phyloP scores from a whole-genome alignment of 2,113 vertebrate species.

The Plotosus lineatus region DNA sequence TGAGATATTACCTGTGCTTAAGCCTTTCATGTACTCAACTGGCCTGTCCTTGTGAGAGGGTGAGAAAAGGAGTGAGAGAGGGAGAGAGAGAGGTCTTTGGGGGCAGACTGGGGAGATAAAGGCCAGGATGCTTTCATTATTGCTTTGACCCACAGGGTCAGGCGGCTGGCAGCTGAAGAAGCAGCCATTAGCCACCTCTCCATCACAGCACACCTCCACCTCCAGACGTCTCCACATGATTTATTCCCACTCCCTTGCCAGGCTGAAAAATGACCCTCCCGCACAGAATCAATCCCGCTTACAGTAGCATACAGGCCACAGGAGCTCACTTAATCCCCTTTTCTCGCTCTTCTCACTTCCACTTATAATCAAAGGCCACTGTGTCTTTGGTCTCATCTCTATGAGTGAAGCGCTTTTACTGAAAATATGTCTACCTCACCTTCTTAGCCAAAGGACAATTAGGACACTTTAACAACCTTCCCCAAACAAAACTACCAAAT shows the following conservation, averaged over 20 bases:
- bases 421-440: neutral
- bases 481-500: neutral
- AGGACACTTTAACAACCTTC: too few species aligned
- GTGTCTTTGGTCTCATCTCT: conserved; percentile 27
- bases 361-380: conserved; percentile 30
- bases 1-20: conserved; percentile 47
- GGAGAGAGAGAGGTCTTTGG: conserved; percentile 31
- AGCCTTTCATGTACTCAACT: conserved; percentile 24
- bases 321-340: conserved; percentile 15
- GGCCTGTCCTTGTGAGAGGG: conserved; percentile 26
- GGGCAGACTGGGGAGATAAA: conserved; percentile 49
- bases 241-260: conserved; percentile 43
- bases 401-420: conserved; percentile 26
- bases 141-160: conserved; percentile 56
- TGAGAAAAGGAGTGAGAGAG: neutral
- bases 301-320: conserved; percentile 24
- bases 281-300: conserved; percentile 49
- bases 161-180: conserved; percentile 42
- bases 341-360: conserved; percentile 13
- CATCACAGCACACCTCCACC: conserved; percentile 48
- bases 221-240: conserved; percentile 48
- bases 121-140: conserved; percentile 57
- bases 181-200: conserved; percentile 54
- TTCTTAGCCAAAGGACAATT: conserved; percentile 27
- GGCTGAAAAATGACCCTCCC: conserved; percentile 49